phyloP scores from a whole-genome alignment of 2,113 vertebrate genomes.

The Ceratotherium simum region DNA sequence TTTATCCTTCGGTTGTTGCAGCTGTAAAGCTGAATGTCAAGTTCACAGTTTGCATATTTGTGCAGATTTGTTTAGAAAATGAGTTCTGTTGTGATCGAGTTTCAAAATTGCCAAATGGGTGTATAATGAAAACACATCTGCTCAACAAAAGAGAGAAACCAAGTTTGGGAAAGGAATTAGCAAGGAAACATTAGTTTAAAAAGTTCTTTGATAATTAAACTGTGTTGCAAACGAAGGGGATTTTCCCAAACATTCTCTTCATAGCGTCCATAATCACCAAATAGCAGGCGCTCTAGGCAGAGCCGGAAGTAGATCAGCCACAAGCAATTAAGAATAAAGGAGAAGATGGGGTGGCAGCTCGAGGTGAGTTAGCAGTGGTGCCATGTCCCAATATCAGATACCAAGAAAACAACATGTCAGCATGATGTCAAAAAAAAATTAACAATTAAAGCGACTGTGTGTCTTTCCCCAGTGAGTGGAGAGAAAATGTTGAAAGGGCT shows the following conservation, averaged over 20 bases:
- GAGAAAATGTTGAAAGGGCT: background rate
- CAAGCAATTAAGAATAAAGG: background rate
- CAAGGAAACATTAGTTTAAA: conserved; percentile 72
- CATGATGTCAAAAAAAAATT: background rate
- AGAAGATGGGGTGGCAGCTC: background rate
- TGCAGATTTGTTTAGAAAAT: conserved; percentile 77
- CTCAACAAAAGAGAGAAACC: conserved; percentile 70
- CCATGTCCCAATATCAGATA: background rate
- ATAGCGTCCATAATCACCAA: conserved; percentile 53
- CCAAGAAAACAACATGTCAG: background rate
- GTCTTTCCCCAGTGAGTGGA: background rate
- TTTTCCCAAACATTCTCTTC: conserved; percentile 54
- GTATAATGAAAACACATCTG: conserved; percentile 81
- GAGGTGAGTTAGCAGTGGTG: background rate
- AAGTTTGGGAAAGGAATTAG: conserved; percentile 74
- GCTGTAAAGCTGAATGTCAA: conserved; percentile 60
- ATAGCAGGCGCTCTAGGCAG: background rate
- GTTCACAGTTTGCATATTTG: conserved; percentile 60
- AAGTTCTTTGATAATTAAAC: conserved; percentile 77
- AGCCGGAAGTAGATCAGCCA: conserved; percentile 42
- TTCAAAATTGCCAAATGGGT: conserved; percentile 76
- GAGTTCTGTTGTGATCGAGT: conserved; percentile 57
- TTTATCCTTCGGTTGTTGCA: background rate
- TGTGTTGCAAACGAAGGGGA: conserved; percentile 45
- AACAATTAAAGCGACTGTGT: background rate